Percentiles rank a stretch among this genome's conserved stretches.
phyloP scores from a whole-genome alignment of 2,888 invertebrate genomes.

The Laspeyria flexula region DNA sequence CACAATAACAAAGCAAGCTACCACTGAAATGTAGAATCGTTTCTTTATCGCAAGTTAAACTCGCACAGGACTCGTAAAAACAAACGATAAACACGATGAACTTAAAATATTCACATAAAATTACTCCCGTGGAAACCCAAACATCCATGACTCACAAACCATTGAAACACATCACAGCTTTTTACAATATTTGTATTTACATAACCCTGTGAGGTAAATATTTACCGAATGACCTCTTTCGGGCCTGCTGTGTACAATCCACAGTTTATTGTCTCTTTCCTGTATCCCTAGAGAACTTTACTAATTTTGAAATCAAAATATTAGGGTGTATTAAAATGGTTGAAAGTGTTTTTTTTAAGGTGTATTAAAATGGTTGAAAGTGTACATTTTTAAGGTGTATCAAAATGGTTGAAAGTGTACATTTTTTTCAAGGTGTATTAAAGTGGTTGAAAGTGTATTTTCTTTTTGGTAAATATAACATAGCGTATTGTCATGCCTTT shows the following conservation, averaged over 20 bases:
- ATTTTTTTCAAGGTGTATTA: too few relatives aligned
- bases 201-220: constrained; percentile 35
- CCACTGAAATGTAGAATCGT: background rate
- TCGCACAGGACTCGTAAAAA: constrained; percentile 9
- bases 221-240: constrained; percentile 39
- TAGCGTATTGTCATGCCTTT: too few relatives aligned
- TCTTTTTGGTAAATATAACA: too few relatives aligned
- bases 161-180: constrained; percentile 29
- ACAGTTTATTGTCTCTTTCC: constrained; percentile 30
- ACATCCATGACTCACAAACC: constrained; percentile 24
- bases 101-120: constrained; percentile 25
- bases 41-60: constrained; percentile 1
- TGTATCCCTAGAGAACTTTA: constrained; percentile 33
- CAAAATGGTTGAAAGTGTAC: too few relatives aligned
- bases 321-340: constrained; percentile 29
- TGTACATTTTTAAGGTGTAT: too few relatives aligned
- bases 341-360: too few relatives aligned
- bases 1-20: background rate
- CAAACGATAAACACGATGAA: constrained; percentile 15
- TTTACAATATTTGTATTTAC: constrained; percentile 43
- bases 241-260: constrained; percentile 26
- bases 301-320: constrained; percentile 41
- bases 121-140: constrained; percentile 15
- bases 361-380: too few relatives aligned
- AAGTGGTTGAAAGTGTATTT: too few relatives aligned